Conservation (phyloP, 2,113 vertebrate genomes). For the Tinamus guttatus region DNA sequence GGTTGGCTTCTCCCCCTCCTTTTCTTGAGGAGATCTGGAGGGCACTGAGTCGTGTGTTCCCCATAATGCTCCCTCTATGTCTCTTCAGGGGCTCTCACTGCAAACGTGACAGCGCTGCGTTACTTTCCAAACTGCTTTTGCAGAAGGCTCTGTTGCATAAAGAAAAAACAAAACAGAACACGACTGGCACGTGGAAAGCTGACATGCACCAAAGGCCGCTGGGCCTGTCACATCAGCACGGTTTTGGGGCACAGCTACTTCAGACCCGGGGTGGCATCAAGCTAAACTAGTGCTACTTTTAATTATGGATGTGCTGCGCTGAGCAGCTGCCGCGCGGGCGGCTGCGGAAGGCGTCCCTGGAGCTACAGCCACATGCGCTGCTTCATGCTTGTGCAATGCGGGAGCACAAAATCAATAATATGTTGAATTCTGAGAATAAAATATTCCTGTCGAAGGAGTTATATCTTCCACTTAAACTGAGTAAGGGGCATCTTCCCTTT, state of each 20-base stretch:
- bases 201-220: not conserved
- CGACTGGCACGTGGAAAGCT: not conserved
- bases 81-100: slow-evolving; percentile 47
- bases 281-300: not conserved
- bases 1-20: not conserved
- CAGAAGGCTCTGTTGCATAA: not conserved
- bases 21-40: not conserved
- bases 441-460: not conserved
- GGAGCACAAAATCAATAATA: not conserved
- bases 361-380: not conserved
- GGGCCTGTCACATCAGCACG: not conserved
- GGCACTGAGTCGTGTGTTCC: not conserved
- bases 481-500: not conserved
- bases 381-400: not conserved
- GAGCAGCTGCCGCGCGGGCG: not conserved
- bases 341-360: not conserved
- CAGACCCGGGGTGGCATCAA: not conserved
- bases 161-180: slow-evolving; percentile 33
- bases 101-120: slow-evolving; percentile 14
- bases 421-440: not conserved
- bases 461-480: not conserved
- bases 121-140: not conserved
- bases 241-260: not conserved
- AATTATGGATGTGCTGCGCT: not conserved
- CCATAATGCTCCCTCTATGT: not conserved